A percentile compares a stretch with the other conserved stretches of the same genome.
Conservation (phyloP, 2,113 vertebrate species). For the Saguinus midas region DNA sequence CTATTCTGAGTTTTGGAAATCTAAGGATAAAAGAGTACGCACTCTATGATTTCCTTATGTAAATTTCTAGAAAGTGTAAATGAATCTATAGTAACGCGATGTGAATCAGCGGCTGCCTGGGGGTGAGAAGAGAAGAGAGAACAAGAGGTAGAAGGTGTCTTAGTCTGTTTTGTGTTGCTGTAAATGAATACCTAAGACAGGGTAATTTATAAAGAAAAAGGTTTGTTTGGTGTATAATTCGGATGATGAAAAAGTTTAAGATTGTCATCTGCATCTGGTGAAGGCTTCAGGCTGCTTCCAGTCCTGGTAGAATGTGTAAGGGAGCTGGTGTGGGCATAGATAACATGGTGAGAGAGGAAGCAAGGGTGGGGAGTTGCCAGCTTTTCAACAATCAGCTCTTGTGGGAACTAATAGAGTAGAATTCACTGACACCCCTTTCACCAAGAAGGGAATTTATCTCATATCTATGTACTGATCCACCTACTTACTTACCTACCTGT, state of each 20-base stretch:
- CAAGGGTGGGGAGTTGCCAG: neutral
- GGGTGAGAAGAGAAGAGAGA: neutral
- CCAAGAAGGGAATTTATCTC: neutral
- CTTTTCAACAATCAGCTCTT: neutral
- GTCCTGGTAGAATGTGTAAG: neutral
- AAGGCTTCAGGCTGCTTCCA: neutral
- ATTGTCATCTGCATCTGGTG: neutral
- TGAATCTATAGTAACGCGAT: neutral
- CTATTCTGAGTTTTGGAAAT: neutral
- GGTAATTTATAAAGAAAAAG: neutral
- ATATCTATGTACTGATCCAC: neutral
- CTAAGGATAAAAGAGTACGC: neutral
- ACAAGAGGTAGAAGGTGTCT: neutral
- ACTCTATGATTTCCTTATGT: neutral
- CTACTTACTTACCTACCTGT: neutral
- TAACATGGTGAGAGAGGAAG: neutral
- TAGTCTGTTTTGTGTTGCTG: neutral
- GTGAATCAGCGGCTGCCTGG: neutral
- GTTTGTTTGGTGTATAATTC: neutral
- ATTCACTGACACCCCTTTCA: neutral
- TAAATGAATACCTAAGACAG: neutral
- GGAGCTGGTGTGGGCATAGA: neutral
- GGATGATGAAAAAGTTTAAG: neutral
- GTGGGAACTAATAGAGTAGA: neutral
- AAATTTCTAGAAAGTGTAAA: neutral